These are phyloP conservation scores for Sphaerophoria taeniata DNA, from an alignment of 2,888 invertebrate genomes.

Conservation along the genomic window DNA sequence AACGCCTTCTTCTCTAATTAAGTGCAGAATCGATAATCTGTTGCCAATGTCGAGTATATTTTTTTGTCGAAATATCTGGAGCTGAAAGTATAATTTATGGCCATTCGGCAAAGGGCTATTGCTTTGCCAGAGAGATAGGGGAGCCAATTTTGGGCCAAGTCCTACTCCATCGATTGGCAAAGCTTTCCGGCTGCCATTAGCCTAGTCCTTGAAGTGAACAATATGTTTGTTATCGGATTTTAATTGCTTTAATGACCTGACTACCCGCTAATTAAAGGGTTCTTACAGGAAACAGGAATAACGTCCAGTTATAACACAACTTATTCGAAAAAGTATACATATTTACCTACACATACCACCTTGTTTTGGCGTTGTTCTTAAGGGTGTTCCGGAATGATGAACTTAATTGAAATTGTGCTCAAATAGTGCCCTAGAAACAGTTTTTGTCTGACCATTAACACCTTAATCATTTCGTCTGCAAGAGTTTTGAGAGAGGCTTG, in stretches of 20 bases:
- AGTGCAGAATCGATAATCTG: conserved; percentile 71
- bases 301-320: background rate
- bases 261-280: conserved; percentile 44
- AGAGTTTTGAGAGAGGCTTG: too few relatives aligned
- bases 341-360: too few relatives aligned
- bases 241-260: conserved; percentile 70
- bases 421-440: too few relatives aligned
- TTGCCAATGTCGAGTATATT: conserved; percentile 68
- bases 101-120: conserved; percentile 35
- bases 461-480: too few relatives aligned
- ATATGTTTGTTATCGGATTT: conserved; percentile 67
- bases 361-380: too few relatives aligned
- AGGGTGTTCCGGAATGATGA: too few relatives aligned
- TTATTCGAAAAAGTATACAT: too few relatives aligned
- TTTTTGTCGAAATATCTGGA: conserved; percentile 45
- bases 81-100: conserved; percentile 64
- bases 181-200: conserved; percentile 65
- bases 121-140: conserved; percentile 34
- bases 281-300: conserved; percentile 26
- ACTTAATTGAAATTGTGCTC: too few relatives aligned
- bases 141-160: conserved; percentile 30
- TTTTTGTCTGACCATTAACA: too few relatives aligned
- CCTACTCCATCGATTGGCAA: conserved; percentile 46
- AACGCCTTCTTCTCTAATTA: conserved; percentile 72
- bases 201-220: conserved; percentile 26